Conservation (phyloP, 1,140 invertebrate genomes). For the Vanessa tameamea region DNA sequence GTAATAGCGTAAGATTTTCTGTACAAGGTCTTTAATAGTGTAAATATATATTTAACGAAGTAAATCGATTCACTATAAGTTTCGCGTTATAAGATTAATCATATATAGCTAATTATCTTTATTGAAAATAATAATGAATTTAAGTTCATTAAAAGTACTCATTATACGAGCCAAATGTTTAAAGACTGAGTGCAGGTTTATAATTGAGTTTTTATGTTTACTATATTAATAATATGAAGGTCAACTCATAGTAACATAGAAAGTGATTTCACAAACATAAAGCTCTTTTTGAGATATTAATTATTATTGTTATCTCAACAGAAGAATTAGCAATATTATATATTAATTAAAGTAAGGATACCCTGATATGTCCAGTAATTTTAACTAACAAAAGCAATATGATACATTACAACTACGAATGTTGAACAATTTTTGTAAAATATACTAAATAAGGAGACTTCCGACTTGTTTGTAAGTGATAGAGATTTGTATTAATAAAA, state of each 20-base stretch:
- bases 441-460: slow-evolving; percentile 4
- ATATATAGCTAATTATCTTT: slow-evolving; percentile 49
- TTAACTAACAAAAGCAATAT: slow-evolving; percentile 29
- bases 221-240: slow-evolving; percentile 15
- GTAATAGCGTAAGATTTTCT: slow-evolving; percentile 36
- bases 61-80: slow-evolving; percentile 26
- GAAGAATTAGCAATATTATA: slow-evolving; percentile 14
- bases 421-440: slow-evolving; percentile 16
- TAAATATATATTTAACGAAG: slow-evolving; percentile 28
- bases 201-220: slow-evolving; percentile 53
- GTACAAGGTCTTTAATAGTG: slow-evolving; percentile 32
- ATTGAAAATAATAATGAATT: slow-evolving; percentile 49
- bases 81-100: slow-evolving; percentile 32
- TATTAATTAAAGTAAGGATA: slow-evolving; percentile 12
- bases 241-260: slow-evolving; percentile 7
- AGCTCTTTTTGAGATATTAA: slow-evolving; percentile 12
- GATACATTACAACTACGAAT: slow-evolving; percentile 17
- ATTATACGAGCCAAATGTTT: slow-evolving; percentile 77
- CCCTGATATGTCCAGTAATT: slow-evolving; percentile 27
- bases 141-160: slow-evolving; percentile 65
- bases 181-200: slow-evolving; percentile 75
- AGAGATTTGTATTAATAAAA: slow-evolving; percentile 48
- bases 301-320: slow-evolving; percentile 16
- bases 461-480: slow-evolving; percentile 17
- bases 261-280: slow-evolving; percentile 10